Conservation (phyloP, 2,888 invertebrate genomes). For the Alviniconcha strummeri region DNA sequence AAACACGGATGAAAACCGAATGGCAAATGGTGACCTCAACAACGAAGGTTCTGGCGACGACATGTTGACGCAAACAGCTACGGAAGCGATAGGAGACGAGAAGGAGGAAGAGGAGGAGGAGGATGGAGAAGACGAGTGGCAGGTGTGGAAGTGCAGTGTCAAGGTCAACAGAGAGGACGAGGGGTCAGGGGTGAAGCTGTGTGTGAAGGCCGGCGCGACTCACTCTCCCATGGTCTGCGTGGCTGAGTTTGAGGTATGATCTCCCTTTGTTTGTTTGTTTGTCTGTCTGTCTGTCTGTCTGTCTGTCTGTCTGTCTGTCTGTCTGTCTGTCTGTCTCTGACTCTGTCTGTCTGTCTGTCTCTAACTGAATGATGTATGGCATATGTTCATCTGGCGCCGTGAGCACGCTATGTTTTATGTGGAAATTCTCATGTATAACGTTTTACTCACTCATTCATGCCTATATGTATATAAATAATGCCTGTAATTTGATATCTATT, state of each 20-base stretch:
- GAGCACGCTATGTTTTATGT: no score
- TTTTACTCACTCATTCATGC: no score
- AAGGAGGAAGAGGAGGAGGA: constrained; percentile 2
- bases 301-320: not conserved
- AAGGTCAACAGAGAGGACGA: constrained; percentile 25
- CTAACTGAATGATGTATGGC: not conserved
- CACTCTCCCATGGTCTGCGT: constrained; percentile 16
- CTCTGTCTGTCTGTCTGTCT: not conserved
- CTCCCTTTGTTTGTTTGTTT: not conserved
- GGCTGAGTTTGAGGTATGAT: constrained; percentile 26
- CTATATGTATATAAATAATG: no score
- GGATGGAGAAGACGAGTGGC: constrained; percentile 18
- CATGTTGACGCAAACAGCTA: not conserved
- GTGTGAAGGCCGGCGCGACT: not conserved
- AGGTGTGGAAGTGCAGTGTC: constrained; percentile 30
- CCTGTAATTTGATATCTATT: no score
- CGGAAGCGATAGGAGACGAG: not conserved
- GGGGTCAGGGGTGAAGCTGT: constrained; percentile 27
- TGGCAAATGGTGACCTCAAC: no score
- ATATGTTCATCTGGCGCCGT: not conserved
- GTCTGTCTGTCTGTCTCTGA: not conserved
- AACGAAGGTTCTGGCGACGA: not conserved
- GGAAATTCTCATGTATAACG: no score
- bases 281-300: not conserved
- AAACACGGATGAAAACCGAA: no score